Conservation (phyloP, 2,888 invertebrate species). For the Bombylius discolor region DNA sequence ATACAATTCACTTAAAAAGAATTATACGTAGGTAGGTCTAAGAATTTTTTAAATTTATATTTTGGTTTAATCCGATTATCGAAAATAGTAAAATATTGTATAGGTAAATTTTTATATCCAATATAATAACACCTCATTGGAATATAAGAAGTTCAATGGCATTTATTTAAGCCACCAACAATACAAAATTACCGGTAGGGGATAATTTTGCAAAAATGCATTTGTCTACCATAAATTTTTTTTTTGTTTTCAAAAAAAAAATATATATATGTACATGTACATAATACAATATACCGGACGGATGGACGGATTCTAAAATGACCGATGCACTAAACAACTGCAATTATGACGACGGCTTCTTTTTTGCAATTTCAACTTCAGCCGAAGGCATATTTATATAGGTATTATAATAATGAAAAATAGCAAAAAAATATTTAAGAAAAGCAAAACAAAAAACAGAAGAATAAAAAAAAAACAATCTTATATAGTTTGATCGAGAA, state of each 20-base stretch:
- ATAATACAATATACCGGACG: neutral
- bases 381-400: neutral
- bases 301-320: conserved; percentile 4
- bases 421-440: neutral
- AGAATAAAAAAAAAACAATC: neutral
- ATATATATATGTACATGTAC: neutral
- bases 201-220: conserved; percentile 8
- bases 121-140: too few species aligned
- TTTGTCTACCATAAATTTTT: conserved; percentile 4
- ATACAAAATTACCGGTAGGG: neutral
- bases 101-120: too few species aligned
- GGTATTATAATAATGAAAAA: neutral
- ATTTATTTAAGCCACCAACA: neutral
- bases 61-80: too few species aligned
- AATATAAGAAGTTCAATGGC: neutral
- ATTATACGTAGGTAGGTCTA: too few species aligned
- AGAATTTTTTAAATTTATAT: too few species aligned
- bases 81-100: too few species aligned
- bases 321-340: conserved; percentile 8
- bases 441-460: neutral
- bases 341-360: conserved; percentile 6
- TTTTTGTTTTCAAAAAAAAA: too few species aligned
- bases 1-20: too few species aligned
- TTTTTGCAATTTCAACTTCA: conserved; percentile 2
- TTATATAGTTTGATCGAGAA: conserved; percentile 3